These are phyloP conservation scores for Tamias sibiricus DNA, from an alignment of 2,113 vertebrate genomes.

Conservation along the genomic window DNA sequence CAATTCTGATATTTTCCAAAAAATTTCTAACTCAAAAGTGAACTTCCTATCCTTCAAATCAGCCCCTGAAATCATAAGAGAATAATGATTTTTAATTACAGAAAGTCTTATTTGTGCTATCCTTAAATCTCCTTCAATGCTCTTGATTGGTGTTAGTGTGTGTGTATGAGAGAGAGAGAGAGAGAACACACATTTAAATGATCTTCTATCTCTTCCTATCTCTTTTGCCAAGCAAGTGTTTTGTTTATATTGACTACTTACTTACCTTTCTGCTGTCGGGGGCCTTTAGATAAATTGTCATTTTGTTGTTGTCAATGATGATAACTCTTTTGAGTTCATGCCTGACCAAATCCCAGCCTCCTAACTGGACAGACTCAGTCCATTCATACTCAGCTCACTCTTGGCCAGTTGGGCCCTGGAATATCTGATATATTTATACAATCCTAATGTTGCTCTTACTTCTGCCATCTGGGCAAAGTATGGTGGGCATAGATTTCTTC, in stretches of 20 bases:
- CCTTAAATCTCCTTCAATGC: neutral
- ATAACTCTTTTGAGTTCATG: neutral
- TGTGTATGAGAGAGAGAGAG: neutral
- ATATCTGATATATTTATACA: neutral
- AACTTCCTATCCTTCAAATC: neutral
- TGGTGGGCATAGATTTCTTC: neutral
- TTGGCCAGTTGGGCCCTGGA: neutral
- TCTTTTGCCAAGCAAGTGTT: neutral
- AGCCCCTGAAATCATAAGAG: neutral
- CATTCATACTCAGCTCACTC: neutral
- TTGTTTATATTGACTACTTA: neutral
- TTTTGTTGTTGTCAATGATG: neutral
- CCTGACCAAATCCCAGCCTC: neutral
- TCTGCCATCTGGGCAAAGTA: neutral
- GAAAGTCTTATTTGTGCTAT: neutral
- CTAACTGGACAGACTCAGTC: neutral
- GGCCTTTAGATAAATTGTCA: neutral
- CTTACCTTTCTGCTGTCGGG: neutral
- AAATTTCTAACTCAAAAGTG: constrained; percentile 1
- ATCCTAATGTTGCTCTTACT: neutral
- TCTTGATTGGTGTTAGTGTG: neutral
- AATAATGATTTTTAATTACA: neutral
- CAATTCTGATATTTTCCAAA: neutral
- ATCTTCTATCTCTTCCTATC: neutral
- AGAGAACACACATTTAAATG: neutral